Evolutionary conservation across 2,888 invertebrate species (phyloP).

Genomic region (Tubulanus polymorphus): DNA sequence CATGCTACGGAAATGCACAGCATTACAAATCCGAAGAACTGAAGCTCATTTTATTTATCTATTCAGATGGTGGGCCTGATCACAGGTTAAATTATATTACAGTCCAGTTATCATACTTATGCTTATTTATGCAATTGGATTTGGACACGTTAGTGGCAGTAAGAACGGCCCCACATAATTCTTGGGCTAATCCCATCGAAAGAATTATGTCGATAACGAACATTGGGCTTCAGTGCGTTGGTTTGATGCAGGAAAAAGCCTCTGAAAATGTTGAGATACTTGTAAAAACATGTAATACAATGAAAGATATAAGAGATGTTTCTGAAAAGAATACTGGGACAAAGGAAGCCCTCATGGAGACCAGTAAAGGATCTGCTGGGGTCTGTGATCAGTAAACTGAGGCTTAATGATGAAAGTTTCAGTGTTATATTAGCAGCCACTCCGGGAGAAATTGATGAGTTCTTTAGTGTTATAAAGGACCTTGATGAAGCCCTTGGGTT

Average conservation of each 20-base stretch:
- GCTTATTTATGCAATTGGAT: conserved; percentile 10
- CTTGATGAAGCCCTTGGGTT: too few relatives aligned
- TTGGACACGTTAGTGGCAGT: conserved; percentile 11
- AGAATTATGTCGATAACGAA: conserved; percentile 15
- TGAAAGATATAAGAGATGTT: too few relatives aligned
- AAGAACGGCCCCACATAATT: conserved; percentile 13
- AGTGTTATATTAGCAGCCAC: too few relatives aligned
- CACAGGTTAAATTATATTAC: conserved; percentile 14
- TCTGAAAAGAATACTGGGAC: too few relatives aligned
- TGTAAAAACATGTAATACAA: too few relatives aligned
- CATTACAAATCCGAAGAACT: conserved; percentile 11
- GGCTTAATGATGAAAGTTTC: too few relatives aligned
- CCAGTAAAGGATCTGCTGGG: too few relatives aligned
- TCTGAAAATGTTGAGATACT: too few relatives aligned
- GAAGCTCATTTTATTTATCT: conserved; percentile 8
- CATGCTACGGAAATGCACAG: conserved; percentile 17
- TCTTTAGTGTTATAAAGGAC: too few relatives aligned
- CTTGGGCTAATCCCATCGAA: conserved; percentile 18
- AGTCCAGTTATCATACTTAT: conserved; percentile 13
- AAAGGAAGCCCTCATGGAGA: too few relatives aligned
- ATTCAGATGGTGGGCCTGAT: conserved; percentile 18
- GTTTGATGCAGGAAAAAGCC: conserved; percentile 3
- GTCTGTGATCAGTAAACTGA: too few relatives aligned
- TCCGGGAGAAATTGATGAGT: too few relatives aligned
- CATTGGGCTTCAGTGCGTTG: conserved; percentile 14